Base-by-base conservation (phyloP, 2,888 invertebrate species). In the Leptura quadrifasciata region DNA sequence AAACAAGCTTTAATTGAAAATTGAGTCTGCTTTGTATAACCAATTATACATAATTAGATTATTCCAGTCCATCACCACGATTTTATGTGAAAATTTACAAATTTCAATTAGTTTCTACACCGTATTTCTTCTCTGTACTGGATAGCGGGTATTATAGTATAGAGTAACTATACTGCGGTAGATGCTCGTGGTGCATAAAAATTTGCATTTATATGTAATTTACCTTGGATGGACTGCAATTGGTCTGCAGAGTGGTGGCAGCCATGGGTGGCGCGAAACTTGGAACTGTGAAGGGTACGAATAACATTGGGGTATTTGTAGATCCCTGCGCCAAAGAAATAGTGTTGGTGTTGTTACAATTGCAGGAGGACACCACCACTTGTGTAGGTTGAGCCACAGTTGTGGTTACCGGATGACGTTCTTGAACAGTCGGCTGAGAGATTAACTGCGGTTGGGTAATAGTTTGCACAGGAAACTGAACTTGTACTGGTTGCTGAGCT, bases 251-350 rank as follows among this genome's bases (percentile, higher is more conserved):
- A 71, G 87, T 86, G 76, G 85, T 86, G 65, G 86, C 88, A 17
- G 88, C 87, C 84, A 89, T 87, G 31, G 88, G 89, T 73, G 90
- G 89, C 72, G 87, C 89, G 83, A 89, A 89, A 84, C 85, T 89
- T 77, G 90, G 89, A 80, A 90, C 88, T 74, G 89, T 87, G 82
- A 90, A 90, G 71, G 90, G 90, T 76, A 90, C 90, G 85, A 90
- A 90, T 83, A 90, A 87, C 90, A 90, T 90, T 79, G 89, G 90
- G 58, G 89, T 85, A 15, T 80, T 70, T 61, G 78, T 31, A 31
- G 79, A 74, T 69, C 76, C 75, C 21, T 78, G 77, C 18, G 77
- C 75, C 69, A 69, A 58, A 20, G 69, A 69, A 20, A 47, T 52
- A 31, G 61, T 72, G 75, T 82, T 84, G 78, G 82, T 85, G 69